A percentile compares a stretch with the other conserved stretches of the same genome.
phyloP scores from a whole-genome alignment of 2,888 invertebrate species.

The Monoplex corrugatus region DNA sequence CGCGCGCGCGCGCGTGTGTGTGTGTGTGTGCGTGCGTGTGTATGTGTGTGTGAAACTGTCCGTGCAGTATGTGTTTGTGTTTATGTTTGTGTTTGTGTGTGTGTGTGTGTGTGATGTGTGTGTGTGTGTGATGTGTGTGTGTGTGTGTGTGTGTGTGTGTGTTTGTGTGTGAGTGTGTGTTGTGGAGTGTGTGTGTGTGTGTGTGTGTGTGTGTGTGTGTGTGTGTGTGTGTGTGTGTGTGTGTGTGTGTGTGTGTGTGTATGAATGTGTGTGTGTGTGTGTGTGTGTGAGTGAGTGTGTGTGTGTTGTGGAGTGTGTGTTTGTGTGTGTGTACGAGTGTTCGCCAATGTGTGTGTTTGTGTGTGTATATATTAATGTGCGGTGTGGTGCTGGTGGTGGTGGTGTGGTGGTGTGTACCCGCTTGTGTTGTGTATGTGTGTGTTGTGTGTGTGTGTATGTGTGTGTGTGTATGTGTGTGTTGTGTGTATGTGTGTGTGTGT shows the following conservation, averaged over 20 bases:
- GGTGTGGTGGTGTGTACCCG: no score
- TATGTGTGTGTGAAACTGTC: neutral
- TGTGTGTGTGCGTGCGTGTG: slow-evolving; percentile 19
- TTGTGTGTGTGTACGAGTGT: neutral
- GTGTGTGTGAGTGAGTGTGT: neutral
- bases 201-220: neutral
- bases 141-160: neutral
- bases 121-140: neutral
- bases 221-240: neutral
- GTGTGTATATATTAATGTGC: no score
- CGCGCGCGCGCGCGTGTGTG: neutral
- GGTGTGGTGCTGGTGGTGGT: no score
- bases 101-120: neutral
- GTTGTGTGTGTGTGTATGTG: no score
- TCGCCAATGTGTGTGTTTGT: neutral
- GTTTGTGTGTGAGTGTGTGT: neutral
- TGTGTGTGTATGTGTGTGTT: no score
- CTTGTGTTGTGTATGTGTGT: no score
- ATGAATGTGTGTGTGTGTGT: no score
- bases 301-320: neutral
- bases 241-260: no score
- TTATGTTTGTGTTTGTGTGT: neutral
- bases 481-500: no score
- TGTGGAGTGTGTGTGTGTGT: neutral
- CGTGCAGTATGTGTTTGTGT: neutral